phyloP scores from a whole-genome alignment of 1,140 invertebrate species.

The Diachasma alloeum region DNA sequence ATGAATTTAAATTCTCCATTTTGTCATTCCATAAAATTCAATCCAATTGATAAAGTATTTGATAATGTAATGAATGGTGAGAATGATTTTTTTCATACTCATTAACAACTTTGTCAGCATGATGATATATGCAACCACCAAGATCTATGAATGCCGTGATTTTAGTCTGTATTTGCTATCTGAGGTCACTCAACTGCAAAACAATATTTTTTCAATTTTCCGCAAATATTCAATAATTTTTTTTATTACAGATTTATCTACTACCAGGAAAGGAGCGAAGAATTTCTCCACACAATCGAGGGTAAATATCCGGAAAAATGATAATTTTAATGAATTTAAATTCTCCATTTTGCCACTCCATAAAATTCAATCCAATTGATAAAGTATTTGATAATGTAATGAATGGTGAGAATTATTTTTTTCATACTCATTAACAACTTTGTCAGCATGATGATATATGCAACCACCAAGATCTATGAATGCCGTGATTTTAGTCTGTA shows the following conservation, averaged over 20 bases:
- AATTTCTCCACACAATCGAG: too few relatives aligned
- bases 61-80: too few relatives aligned
- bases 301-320: too few relatives aligned
- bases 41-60: too few relatives aligned
- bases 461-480: constrained; percentile 35
- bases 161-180: constrained; percentile 24
- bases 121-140: constrained; percentile 30
- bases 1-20: too few relatives aligned
- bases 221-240: background rate
- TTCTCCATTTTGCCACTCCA: too few relatives aligned
- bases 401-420: too few relatives aligned
- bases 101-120: background rate
- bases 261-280: background rate
- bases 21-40: too few relatives aligned
- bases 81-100: background rate
- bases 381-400: too few relatives aligned
- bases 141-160: constrained; percentile 28
- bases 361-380: too few relatives aligned
- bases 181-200: background rate
- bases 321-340: too few relatives aligned
- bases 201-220: background rate
- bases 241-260: background rate
- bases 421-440: background rate
- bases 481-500: constrained; percentile 28
- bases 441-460: constrained; percentile 13